Evolutionary conservation across 2,888 invertebrate genomes (phyloP).

Genomic region (Chorisops tibialis): DNA sequence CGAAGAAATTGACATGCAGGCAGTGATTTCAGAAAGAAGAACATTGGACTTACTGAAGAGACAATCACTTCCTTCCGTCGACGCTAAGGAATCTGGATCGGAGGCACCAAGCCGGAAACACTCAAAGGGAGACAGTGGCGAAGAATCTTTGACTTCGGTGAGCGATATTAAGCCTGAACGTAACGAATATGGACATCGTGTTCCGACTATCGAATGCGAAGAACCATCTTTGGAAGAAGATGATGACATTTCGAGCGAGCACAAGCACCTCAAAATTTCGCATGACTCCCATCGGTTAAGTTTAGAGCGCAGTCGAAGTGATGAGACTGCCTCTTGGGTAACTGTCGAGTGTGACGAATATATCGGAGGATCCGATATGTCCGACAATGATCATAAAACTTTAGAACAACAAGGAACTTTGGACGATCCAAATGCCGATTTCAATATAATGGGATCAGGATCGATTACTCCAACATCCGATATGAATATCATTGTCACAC

Average conservation of each 20-base stretch:
- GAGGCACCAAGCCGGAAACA: conserved; percentile 48
- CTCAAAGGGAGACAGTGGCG: conserved; percentile 60
- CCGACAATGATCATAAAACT: conserved; percentile 55
- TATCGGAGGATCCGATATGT: conserved; percentile 61
- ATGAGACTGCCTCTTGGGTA: conserved; percentile 67
- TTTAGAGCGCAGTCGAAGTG: conserved; percentile 59
- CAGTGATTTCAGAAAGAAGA: conserved; percentile 59
- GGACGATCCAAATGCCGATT: conserved; percentile 57
- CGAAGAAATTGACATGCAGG: conserved; percentile 59
- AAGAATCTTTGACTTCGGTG: conserved; percentile 66
- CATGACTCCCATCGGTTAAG: conserved; percentile 47
- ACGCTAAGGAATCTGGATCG: conserved; percentile 46
- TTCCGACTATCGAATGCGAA: conserved; percentile 53
- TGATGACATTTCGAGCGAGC: conserved; percentile 42
- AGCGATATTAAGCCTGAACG: conserved; percentile 57
- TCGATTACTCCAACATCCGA: conserved; percentile 48
- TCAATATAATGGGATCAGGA: conserved; percentile 54
- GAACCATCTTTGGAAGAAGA: conserved; percentile 51
- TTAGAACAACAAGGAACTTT: conserved; percentile 57
- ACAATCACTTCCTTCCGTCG: conserved; percentile 55
- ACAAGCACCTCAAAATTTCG: conserved; percentile 47
- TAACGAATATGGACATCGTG: conserved; percentile 51
- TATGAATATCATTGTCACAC: conserved; percentile 58
- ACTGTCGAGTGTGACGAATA: conserved; percentile 67
- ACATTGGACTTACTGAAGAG: conserved; percentile 62